Base-by-base conservation (phyloP, 1,140 invertebrate species). In the Antheraea mylitta region DNA sequence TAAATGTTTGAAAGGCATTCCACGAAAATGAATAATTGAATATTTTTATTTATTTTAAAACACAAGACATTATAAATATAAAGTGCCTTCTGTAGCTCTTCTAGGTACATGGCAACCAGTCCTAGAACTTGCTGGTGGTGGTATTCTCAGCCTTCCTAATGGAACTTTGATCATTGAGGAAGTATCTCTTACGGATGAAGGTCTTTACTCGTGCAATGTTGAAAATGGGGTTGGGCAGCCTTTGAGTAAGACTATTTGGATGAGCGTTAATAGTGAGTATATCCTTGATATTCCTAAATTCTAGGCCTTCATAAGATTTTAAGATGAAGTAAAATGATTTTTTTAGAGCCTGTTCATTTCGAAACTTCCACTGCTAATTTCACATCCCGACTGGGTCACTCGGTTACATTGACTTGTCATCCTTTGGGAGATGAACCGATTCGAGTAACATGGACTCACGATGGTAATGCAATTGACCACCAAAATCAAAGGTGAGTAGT, bases 361-460 rank as follows among this genome's bases (percentile, higher is more conserved):
- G 95, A 96, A 72, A 91, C 94, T 48, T 93, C 95, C 18, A 93
- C 94, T 58, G 92, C 93, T 64, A 96, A 96, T 80, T 92, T 96
- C 7, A 96, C 95, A 4, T 95, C 95, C 66, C 93, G 96, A 72
- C 88, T 95, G 59, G 93, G 96, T 19, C 95, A 96, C 77, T 93
- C 94, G 0, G 94, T 96, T 0, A 94, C 93, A 0, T 83, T 98
- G 19, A 94, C 95, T n/a, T 98, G 98, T 82, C 94, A 95, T 59
- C 97, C 97, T 0, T 94, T 96, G 58, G 98, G 98, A 0, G 97
- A 98, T 82, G 94, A 95, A 71, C 97, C 97, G 0, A 95, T 98
- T 67, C 95, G 95, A 75, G 95, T 98, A 6, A 92, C 94, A 0
- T 98, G 97, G 96, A 94, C 93, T 10, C 94, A 95, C 71, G 95